A percentile compares a stretch with the other conserved stretches of the same genome.
These are phyloP conservation scores for Morpho deidamia DNA, from an alignment of 2,888 invertebrate species.

Conservation along the genomic window DNA sequence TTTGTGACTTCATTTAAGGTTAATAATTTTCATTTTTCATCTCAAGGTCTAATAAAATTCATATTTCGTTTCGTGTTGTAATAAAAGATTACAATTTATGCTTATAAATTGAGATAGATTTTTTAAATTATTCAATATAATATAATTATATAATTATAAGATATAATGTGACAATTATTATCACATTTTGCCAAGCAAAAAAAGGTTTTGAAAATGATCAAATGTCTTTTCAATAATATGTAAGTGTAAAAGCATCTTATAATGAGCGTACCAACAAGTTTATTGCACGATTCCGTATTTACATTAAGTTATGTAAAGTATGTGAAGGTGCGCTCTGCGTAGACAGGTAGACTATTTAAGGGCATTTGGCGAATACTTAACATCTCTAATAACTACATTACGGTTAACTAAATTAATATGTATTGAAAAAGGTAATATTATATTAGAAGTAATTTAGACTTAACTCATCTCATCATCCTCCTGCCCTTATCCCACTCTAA, in stretches of 20 bases:
- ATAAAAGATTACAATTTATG: no score
- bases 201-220: not conserved
- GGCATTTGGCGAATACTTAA: conserved; percentile 5
- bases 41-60: no score
- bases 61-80: no score
- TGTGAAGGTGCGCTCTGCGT: conserved; percentile 7
- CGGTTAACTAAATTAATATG: not conserved
- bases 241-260: conserved; percentile 6
- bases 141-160: no score
- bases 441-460: no score
- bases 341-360: conserved; percentile 8
- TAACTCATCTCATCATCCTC: no score
- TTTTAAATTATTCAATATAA: no score
- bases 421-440: not conserved
- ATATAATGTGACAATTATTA: not conserved
- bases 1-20: no score
- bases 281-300: conserved; percentile 10
- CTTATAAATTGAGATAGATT: no score
- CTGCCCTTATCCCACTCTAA: no score
- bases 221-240: conserved; percentile 1
- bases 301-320: conserved; percentile 7
- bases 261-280: conserved; percentile 8
- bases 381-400: conserved; percentile 9
- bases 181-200: not conserved
- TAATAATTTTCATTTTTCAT: no score